These are phyloP conservation scores for Drosophila putrida DNA, from an alignment of 2,888 invertebrate species.

Conservation along the genomic window DNA sequence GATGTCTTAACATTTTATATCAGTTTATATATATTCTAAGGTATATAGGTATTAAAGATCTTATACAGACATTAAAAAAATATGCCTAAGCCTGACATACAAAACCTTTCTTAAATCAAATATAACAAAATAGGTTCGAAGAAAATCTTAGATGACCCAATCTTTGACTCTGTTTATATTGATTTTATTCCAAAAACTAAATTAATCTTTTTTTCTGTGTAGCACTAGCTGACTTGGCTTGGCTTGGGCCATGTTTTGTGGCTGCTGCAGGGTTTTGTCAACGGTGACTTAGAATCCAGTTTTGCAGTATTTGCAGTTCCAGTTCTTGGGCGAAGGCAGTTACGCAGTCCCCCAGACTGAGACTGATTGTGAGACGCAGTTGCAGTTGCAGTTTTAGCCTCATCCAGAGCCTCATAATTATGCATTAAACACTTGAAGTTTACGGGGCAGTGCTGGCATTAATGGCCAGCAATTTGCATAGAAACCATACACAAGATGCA, in stretches of 20 bases:
- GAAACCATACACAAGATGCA: slow-evolving; percentile 65
- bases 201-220: no score
- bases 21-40: no score
- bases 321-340: slow-evolving; percentile 26
- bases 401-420: slow-evolving; percentile 59
- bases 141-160: no score
- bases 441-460: slow-evolving; percentile 65
- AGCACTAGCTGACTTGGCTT: neutral
- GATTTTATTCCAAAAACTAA: no score
- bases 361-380: neutral
- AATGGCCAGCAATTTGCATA: slow-evolving; percentile 71
- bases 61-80: no score
- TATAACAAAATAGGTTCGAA: no score
- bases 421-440: slow-evolving; percentile 77
- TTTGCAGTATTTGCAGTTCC: slow-evolving; percentile 57
- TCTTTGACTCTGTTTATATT: no score
- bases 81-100: no score
- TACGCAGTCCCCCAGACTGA: slow-evolving; percentile 11
- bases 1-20: no score
- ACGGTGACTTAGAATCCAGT: slow-evolving; percentile 66
- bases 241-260: slow-evolving; percentile 17
- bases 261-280: slow-evolving; percentile 66
- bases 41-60: no score
- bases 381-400: neutral
- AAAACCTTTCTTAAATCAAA: no score